Percentiles rank a stretch among this genome's conserved stretches.
Conservation (phyloP, 2,113 vertebrate genomes). For the Cyphomyrus plagiostoma region DNA sequence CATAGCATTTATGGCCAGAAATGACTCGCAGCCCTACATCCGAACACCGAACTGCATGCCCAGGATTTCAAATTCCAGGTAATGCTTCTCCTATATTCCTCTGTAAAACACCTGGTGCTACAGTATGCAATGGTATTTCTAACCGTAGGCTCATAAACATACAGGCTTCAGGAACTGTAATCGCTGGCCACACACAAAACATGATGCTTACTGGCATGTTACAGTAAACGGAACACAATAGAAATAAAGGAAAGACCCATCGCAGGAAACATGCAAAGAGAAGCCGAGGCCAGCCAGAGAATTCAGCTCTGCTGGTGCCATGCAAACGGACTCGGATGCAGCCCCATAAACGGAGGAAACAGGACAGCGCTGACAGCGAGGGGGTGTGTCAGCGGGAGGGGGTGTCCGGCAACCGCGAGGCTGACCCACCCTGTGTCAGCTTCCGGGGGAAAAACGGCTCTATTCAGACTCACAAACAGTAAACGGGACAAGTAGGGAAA, state of each 20-base stretch:
- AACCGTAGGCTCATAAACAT: not conserved
- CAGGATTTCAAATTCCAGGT: not conserved
- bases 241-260: not conserved
- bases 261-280: not conserved
- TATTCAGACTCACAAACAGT: not conserved
- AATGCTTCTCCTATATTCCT: not conserved
- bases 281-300: not conserved
- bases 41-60: not conserved
- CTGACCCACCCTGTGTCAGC: conserved; percentile 22
- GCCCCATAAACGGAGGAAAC: not conserved
- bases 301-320: not conserved
- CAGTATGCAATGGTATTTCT: not conserved
- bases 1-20: not conserved
- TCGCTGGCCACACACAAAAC: not conserved
- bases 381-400: not conserved
- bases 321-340: not conserved
- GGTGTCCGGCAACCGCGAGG: not conserved
- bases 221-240: not conserved
- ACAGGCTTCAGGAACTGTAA: not conserved
- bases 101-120: not conserved
- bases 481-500: conserved; percentile 12
- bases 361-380: not conserved
- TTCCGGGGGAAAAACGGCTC: not conserved
- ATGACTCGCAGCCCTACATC: not conserved
- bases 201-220: not conserved